Conservation (phyloP, 2,888 invertebrate genomes). For the Carterocephalus palaemon region DNA sequence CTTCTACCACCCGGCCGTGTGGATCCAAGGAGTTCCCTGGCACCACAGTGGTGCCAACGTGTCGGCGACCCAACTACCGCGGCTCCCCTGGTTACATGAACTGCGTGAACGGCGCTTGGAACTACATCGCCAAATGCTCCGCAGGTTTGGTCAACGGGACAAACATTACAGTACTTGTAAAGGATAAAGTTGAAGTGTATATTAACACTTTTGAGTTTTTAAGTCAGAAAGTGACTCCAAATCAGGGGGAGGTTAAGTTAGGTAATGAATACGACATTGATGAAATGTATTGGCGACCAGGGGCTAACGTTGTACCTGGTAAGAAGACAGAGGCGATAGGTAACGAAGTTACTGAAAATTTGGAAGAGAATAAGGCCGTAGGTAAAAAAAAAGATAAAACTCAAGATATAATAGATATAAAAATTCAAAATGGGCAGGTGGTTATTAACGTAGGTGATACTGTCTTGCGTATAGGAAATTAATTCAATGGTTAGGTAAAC, state of each 20-base stretch:
- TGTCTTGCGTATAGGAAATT: background rate
- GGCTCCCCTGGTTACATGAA: slow-evolving; percentile 40
- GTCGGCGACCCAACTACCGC: slow-evolving; percentile 41
- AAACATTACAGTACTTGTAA: slow-evolving; percentile 26
- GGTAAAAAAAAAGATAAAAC: background rate
- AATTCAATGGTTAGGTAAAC: background rate
- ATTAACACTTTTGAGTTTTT: slow-evolving; percentile 15
- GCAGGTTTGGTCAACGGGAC: slow-evolving; percentile 46
- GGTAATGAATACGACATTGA: slow-evolving; percentile 3
- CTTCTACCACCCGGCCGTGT: slow-evolving; percentile 41
- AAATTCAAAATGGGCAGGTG: background rate
- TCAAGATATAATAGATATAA: background rate
- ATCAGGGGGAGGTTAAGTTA: background rate
- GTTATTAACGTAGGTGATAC: background rate
- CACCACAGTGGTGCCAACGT: slow-evolving; percentile 42
- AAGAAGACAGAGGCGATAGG: background rate
- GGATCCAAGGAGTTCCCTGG: slow-evolving; percentile 41
- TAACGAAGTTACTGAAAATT: background rate
- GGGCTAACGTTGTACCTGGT: no score
- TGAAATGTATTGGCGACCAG: slow-evolving; percentile 10
- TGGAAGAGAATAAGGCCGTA: background rate
- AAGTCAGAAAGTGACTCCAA: background rate
- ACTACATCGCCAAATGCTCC: slow-evolving; percentile 43
- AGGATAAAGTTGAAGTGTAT: slow-evolving; percentile 23
- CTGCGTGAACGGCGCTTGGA: slow-evolving; percentile 51